Evolutionary conservation across 2,888 invertebrate genomes (phyloP).

Genomic region (Druceiella hillmani): DNA sequence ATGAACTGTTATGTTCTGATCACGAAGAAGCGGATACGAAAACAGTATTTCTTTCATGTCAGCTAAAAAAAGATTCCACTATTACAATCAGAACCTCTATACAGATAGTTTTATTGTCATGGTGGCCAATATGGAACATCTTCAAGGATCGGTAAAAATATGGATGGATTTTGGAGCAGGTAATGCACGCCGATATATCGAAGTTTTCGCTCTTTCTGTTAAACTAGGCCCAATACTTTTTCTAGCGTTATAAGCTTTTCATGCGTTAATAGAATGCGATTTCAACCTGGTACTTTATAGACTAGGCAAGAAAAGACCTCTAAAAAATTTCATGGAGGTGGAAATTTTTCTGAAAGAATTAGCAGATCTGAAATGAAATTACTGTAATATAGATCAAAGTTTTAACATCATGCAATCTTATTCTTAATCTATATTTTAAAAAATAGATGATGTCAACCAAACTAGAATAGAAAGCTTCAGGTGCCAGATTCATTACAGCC

Average conservation of each 20-base stretch:
- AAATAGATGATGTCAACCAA: too few species aligned
- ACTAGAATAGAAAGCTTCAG: too few species aligned
- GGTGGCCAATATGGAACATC: background rate
- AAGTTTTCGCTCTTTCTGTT: too few species aligned
- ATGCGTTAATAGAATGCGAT: slow-evolving; percentile 10
- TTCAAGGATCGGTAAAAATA: too few species aligned
- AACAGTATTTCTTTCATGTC: background rate
- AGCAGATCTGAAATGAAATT: too few species aligned
- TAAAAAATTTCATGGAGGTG: slow-evolving; percentile 3
- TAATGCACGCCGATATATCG: too few species aligned
- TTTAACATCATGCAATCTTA: too few species aligned
- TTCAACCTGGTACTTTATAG: slow-evolving; percentile 13
- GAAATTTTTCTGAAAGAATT: slow-evolving; percentile 20
- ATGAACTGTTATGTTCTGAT: background rate
- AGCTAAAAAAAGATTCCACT: background rate
- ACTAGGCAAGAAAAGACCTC: slow-evolving; percentile 11
- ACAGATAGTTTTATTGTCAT: background rate
- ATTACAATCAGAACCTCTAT: background rate
- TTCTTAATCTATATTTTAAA: too few species aligned
- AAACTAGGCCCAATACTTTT: too few species aligned
- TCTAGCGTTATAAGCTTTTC: slow-evolving; percentile 6
- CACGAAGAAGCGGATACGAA: slow-evolving; percentile 1
- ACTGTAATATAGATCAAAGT: too few species aligned
- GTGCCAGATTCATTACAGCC: slow-evolving; percentile 25
- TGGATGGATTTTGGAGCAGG: too few species aligned